Evolutionary conservation across 1,140 invertebrate genomes (phyloP).

Genomic region (Anagrus nilaparvatae): DNA sequence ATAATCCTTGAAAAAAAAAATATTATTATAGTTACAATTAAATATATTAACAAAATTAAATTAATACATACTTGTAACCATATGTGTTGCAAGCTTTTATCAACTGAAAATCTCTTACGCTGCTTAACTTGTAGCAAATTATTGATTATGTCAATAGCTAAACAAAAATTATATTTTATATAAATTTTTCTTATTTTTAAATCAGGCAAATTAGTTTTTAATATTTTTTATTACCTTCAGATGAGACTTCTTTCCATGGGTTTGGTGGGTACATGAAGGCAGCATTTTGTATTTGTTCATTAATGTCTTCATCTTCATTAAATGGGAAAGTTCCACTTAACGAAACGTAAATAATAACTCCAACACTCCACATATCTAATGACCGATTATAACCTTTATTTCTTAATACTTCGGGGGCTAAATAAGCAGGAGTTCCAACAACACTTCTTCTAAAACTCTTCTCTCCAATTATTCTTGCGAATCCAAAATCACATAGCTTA

Average conservation of each 20-base stretch:
- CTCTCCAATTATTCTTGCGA: conserved; percentile 96
- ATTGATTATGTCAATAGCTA: conserved; percentile 96
- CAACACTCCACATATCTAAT: conserved; percentile 99
- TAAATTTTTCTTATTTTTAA: conserved; percentile 7
- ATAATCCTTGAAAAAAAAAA: conserved; percentile 60
- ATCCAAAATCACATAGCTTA: conserved; percentile 98
- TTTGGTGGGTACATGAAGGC: conserved; percentile 99
- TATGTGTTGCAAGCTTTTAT: conserved; percentile 87
- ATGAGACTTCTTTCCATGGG: conserved; percentile 97
- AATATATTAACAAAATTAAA: background rate
- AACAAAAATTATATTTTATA: conserved; percentile 32
- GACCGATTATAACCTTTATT: conserved; percentile 99
- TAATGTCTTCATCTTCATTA: conserved; percentile 99
- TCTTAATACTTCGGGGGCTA: conserved; percentile 95
- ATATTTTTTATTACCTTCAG: conserved; percentile 59
- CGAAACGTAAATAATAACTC: conserved; percentile 96
- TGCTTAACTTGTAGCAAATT: conserved; percentile 98
- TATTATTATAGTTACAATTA: conserved; percentile 4
- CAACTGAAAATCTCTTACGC: conserved; percentile 90
- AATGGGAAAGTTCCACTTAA: conserved; percentile 97
- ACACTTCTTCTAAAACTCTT: conserved; percentile 95
- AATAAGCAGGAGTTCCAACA: conserved; percentile 96
- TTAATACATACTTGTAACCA: conserved; percentile 73
- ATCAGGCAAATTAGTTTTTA: conserved; percentile 9
- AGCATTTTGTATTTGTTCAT: conserved; percentile 99